A percentile compares a stretch with the other conserved stretches of the same genome.
These are phyloP conservation scores for Drosophila kanekoi DNA, from an alignment of 2,888 invertebrate genomes.

Conservation along the genomic window DNA sequence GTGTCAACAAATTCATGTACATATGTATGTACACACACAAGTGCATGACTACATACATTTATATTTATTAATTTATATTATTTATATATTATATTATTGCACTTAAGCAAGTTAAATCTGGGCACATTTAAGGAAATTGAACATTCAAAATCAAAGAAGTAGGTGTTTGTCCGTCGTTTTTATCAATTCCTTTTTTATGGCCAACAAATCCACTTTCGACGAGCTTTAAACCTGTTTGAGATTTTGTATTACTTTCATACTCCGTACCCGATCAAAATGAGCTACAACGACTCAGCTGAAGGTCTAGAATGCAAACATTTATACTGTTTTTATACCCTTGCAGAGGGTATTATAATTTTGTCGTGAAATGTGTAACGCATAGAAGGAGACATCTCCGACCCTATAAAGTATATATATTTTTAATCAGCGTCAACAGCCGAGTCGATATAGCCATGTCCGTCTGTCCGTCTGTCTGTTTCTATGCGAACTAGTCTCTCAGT, in stretches of 20 bases:
- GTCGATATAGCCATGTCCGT: too few species aligned
- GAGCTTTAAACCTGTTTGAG: conserved; percentile 7
- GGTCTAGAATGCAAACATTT: too few species aligned
- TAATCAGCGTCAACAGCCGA: too few species aligned
- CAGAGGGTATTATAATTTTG: too few species aligned
- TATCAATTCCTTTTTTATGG: background rate
- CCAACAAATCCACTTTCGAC: conserved; percentile 1
- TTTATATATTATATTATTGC: background rate
- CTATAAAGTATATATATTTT: too few species aligned
- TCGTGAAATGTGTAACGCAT: too few species aligned
- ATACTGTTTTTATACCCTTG: too few species aligned
- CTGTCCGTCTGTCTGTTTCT: too few species aligned
- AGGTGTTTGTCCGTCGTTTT: background rate
- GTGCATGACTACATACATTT: background rate
- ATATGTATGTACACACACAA: background rate
- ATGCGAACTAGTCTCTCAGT: too few species aligned
- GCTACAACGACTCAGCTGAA: too few species aligned
- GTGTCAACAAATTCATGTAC: conserved; percentile 2
- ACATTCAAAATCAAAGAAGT: background rate
- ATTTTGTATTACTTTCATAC: conserved; percentile 4
- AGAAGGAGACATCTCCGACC: too few species aligned
- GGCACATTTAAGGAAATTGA: background rate
- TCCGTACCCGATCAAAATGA: background rate
- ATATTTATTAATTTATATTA: conserved; percentile 5
- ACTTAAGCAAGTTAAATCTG: background rate